phyloP scores from a whole-genome alignment of 2,113 vertebrate species.

The Propithecus coquereli region DNA sequence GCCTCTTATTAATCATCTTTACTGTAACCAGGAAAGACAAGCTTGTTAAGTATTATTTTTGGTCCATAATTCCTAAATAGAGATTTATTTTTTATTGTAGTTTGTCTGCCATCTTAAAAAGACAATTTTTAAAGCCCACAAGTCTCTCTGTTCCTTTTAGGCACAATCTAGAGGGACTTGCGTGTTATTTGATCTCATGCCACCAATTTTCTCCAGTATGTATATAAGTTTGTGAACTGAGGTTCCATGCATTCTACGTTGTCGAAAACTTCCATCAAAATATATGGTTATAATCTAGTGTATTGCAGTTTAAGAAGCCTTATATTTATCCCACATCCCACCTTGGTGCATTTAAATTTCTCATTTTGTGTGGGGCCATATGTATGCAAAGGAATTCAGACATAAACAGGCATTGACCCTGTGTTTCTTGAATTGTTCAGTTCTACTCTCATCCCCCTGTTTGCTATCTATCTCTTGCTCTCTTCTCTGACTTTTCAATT shows the following conservation, averaged over 20 bases:
- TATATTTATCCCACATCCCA: background rate
- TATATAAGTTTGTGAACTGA: background rate
- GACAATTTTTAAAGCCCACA: background rate
- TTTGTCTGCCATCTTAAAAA: background rate
- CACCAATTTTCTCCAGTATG: background rate
- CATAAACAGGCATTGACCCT: background rate
- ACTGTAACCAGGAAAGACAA: slow-evolving; percentile 39
- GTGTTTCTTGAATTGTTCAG: background rate
- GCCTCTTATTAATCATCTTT: slow-evolving; percentile 32
- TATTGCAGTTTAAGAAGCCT: background rate
- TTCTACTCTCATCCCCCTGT: background rate
- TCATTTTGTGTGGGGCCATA: background rate
- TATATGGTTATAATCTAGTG: background rate
- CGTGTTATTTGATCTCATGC: background rate
- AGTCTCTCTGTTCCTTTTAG: background rate
- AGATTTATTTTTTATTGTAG: background rate
- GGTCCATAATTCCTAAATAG: background rate
- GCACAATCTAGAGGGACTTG: background rate
- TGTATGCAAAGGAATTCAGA: background rate
- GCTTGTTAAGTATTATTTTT: slow-evolving; percentile 22
- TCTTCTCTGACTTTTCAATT: background rate
- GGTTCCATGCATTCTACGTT: background rate
- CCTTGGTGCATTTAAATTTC: background rate
- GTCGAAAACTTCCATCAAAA: background rate
- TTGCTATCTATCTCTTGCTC: background rate